phyloP scores from a whole-genome alignment of 2,113 vertebrate species.

The Gymnocephalus cernua region DNA sequence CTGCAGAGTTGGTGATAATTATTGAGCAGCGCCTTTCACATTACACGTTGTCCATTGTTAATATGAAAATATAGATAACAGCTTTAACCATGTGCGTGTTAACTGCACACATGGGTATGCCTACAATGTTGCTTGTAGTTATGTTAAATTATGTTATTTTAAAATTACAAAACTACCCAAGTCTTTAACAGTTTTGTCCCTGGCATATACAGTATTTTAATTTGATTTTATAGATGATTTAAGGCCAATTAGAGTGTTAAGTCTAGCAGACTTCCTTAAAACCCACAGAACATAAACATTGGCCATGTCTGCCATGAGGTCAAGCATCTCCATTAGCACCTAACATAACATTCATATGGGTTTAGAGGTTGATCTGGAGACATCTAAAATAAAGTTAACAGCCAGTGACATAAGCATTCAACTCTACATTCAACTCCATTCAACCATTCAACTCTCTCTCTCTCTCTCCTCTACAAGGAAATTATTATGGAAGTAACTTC shows the following conservation, averaged over 20 bases:
- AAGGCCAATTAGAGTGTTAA: too few species aligned
- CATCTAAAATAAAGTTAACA: background rate
- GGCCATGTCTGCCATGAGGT: background rate
- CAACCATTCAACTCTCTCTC: too few species aligned
- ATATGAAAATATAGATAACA: background rate
- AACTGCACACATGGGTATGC: background rate
- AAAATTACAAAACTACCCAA: background rate
- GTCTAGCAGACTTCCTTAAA: background rate
- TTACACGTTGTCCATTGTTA: too few species aligned
- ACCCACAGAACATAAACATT: background rate
- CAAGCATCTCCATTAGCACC: background rate
- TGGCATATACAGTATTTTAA: background rate
- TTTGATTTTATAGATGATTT: background rate
- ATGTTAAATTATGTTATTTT: background rate
- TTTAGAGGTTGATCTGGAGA: background rate
- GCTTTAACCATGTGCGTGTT: background rate
- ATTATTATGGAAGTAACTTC: background rate
- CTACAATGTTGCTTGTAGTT: background rate
- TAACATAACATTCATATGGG: background rate
- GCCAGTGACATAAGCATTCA: background rate
- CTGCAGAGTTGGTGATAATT: background rate
- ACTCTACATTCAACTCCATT: too few species aligned
- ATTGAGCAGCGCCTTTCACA: background rate
- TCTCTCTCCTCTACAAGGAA: background rate
- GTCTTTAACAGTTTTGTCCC: background rate